A percentile compares a stretch with the other conserved stretches of the same genome.
These are phyloP conservation scores for Taxidea taxus DNA, from an alignment of 2,113 vertebrate species.

Conservation along the genomic window DNA sequence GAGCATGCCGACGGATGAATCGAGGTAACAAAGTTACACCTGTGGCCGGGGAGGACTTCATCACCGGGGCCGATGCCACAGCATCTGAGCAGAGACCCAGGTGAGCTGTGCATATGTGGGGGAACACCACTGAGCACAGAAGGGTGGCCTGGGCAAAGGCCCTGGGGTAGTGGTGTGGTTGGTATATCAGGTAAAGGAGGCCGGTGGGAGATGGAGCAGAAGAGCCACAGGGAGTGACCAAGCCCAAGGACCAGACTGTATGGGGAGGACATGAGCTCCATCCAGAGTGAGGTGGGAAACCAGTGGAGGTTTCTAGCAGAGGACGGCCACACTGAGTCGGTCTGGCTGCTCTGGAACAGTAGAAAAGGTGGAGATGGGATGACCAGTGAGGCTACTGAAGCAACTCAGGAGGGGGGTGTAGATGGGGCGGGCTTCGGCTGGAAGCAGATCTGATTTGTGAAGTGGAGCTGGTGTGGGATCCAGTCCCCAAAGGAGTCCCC, in stretches of 20 bases:
- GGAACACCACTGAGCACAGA: background rate
- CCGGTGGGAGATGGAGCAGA: background rate
- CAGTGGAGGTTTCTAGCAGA: background rate
- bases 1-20: background rate
- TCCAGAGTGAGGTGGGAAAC: background rate
- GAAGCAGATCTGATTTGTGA: background rate
- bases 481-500: background rate
- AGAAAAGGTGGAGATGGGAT: rapidly evolving
- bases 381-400: rapidly evolving
- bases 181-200: background rate
- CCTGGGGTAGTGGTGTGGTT: background rate
- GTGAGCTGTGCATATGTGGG: background rate
- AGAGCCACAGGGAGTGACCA: too few species aligned
- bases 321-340: background rate
- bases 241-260: rapidly evolving
- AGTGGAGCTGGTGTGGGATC: background rate
- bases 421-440: rapidly evolving
- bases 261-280: background rate
- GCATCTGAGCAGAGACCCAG: background rate
- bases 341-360: rapidly evolving
- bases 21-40: background rate
- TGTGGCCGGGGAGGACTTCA: background rate
- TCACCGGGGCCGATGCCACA: too few species aligned
- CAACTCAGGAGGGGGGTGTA: rapidly evolving
- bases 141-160: background rate